Conservation (phyloP, 2,797 vertebrate species). For the Sebastes miniatus region DNA sequence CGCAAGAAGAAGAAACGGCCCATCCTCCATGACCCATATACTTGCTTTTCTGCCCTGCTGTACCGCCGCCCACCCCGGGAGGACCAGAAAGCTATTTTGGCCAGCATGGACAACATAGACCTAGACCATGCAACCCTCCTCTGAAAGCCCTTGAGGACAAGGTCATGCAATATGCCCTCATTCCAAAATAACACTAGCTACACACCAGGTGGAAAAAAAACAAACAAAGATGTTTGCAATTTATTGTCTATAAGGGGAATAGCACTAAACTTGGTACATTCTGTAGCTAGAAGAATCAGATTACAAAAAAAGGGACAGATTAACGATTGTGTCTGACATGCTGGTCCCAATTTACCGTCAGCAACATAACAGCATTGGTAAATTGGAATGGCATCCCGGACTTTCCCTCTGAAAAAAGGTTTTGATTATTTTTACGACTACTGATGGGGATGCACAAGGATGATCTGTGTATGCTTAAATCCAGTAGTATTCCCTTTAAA, state of each 20-base stretch:
- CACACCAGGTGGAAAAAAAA: constrained; percentile 21
- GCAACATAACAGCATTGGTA: neutral
- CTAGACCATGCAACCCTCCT: constrained; percentile 93
- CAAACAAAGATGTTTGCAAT: constrained; percentile 22
- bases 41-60: constrained; percentile 94
- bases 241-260: constrained; percentile 24
- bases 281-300: constrained; percentile 8
- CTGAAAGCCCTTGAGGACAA: constrained; percentile 77
- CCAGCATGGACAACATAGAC: constrained; percentile 94
- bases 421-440: neutral
- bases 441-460: neutral
- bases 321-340: neutral
- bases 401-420: neutral
- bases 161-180: constrained; percentile 53
- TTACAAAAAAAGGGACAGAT: neutral
- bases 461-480: constrained; percentile 15
- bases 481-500: constrained; percentile 30
- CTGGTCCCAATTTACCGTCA: neutral
- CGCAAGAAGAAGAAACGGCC: constrained; percentile 98
- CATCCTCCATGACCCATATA: constrained; percentile 92
- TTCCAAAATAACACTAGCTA: constrained; percentile 35
- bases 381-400: neutral
- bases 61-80: constrained; percentile 92
- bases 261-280: constrained; percentile 23
- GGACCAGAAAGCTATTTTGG: constrained; percentile 98